These are phyloP conservation scores for Philaethria dido DNA, from an alignment of 2,888 invertebrate genomes.

Conservation along the genomic window DNA sequence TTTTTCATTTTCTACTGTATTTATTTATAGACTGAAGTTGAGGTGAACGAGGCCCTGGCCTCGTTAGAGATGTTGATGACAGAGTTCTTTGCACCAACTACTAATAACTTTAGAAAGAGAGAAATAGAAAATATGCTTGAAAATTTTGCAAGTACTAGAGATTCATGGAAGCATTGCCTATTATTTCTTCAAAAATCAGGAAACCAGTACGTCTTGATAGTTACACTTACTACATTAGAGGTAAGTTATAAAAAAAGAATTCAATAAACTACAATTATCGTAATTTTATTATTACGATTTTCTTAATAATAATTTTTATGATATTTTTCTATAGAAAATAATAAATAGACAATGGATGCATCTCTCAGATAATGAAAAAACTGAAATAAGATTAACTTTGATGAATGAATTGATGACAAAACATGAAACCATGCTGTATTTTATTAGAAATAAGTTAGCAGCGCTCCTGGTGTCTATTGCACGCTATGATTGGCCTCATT, in stretches of 20 bases:
- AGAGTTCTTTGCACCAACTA: slow-evolving; percentile 90
- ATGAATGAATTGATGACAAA: slow-evolving; percentile 83
- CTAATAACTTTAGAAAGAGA: slow-evolving; percentile 90
- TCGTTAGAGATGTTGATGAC: slow-evolving; percentile 90
- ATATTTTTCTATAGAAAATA: slow-evolving; percentile 85
- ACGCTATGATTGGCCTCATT: slow-evolving; percentile 92
- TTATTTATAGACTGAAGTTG: slow-evolving; percentile 77
- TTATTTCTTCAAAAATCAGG: slow-evolving; percentile 90
- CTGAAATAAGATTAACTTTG: slow-evolving; percentile 87
- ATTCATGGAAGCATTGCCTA: slow-evolving; percentile 92
- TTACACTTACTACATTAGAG: slow-evolving; percentile 91
- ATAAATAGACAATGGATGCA: slow-evolving; percentile 91
- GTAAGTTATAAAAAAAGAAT: slow-evolving; percentile 71
- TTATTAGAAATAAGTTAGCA: slow-evolving; percentile 91
- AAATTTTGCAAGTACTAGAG: slow-evolving; percentile 89
- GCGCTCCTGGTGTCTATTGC: slow-evolving; percentile 93
- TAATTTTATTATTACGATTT: neutral
- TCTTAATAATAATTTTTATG: neutral
- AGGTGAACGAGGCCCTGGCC: slow-evolving; percentile 85
- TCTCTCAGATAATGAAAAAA: slow-evolving; percentile 86
- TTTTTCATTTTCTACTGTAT: slow-evolving; percentile 3
- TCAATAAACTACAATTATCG: too few species aligned
- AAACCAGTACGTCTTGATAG: slow-evolving; percentile 94
- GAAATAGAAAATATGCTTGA: slow-evolving; percentile 90
- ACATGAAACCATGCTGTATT: slow-evolving; percentile 87